phyloP scores from a whole-genome alignment of 2,113 vertebrate species.

The Sardina pilchardus region DNA sequence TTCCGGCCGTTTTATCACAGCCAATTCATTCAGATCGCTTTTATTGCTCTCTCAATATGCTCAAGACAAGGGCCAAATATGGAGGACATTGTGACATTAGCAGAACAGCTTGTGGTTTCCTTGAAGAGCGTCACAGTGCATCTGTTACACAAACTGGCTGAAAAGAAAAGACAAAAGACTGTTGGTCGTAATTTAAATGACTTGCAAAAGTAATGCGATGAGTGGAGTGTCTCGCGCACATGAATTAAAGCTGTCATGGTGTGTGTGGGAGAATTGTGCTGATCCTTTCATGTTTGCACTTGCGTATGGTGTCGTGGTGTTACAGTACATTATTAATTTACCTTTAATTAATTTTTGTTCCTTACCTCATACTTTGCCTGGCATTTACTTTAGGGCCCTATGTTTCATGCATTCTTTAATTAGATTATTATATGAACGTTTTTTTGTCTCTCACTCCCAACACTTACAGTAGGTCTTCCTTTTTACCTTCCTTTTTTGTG shows the following conservation, averaged over 20 bases:
- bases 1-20: background rate
- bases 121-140: background rate
- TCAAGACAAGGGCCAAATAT: background rate
- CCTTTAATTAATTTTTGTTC: no score
- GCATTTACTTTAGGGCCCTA: no score
- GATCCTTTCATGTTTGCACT: no score
- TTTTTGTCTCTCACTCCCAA: background rate
- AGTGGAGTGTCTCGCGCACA: background rate
- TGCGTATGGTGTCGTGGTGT: no score
- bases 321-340: no score
- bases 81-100: background rate
- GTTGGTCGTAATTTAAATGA: background rate
- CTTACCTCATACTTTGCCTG: no score
- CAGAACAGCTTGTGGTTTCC: background rate
- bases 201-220: background rate
- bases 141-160: background rate
- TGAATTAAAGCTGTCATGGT: no score
- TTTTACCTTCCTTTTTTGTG: background rate
- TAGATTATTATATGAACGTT: background rate
- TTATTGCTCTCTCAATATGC: background rate
- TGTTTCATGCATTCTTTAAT: background rate
- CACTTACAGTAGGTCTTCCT: no score
- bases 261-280: no score
- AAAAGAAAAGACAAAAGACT: background rate
- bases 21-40: background rate